These are phyloP conservation scores for Zoanthus sociatus DNA, from an alignment of 92 coral and sea anemone genomes.

Conservation along the genomic window DNA sequence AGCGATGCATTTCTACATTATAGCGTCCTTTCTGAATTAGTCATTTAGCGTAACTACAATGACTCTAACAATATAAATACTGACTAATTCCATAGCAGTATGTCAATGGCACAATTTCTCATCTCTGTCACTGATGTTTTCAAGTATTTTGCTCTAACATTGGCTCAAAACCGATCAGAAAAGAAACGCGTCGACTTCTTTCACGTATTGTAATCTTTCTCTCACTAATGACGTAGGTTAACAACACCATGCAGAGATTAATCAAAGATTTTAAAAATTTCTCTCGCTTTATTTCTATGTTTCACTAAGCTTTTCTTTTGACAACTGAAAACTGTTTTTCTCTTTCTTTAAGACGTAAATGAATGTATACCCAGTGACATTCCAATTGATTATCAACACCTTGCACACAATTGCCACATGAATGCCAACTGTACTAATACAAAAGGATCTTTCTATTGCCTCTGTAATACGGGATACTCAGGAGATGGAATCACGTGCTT, in stretches of 20 bases:
- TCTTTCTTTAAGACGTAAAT: constrained; percentile 12
- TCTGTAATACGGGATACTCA: constrained; percentile 70
- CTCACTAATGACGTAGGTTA: neutral
- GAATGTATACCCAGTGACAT: constrained; percentile 9
- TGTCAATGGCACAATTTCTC: too few species aligned
- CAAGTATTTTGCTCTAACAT: too few species aligned
- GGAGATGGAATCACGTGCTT: constrained; percentile 72
- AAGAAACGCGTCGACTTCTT: too few species aligned
- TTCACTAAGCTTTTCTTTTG: neutral
- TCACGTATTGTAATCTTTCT: neutral
- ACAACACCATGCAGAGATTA: neutral
- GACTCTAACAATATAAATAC: too few species aligned
- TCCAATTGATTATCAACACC: neutral
- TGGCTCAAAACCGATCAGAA: too few species aligned
- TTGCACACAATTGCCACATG: constrained; percentile 60
- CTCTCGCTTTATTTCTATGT: neutral
- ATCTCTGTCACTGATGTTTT: too few species aligned
- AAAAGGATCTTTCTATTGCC: constrained; percentile 69
- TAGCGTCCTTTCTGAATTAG: too few species aligned
- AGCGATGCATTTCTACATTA: too few species aligned
- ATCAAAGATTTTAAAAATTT: neutral
- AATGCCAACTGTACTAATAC: constrained; percentile 76
- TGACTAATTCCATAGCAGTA: too few species aligned
- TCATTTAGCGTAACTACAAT: too few species aligned
- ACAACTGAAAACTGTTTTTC: neutral